Conservation (phyloP, 2,888 invertebrate genomes). For the Melanostoma scalare region DNA sequence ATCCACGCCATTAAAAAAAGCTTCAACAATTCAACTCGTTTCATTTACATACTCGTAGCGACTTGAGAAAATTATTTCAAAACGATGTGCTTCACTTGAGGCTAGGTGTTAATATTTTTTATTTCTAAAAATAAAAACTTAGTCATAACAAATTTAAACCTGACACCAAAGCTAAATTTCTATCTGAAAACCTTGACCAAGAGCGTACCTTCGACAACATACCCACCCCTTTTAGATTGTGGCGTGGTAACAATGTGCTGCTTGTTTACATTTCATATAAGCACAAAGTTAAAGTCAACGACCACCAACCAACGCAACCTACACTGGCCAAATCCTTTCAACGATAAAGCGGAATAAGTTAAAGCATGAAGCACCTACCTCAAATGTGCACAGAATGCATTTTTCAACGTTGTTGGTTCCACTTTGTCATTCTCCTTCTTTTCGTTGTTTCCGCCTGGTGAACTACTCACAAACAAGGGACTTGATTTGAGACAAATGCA, state of each 20-base stretch:
- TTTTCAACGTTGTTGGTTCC: conserved; percentile 33
- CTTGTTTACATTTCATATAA: conserved; percentile 6
- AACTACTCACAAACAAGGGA: not conserved
- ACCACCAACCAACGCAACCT: not conserved
- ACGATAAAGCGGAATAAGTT: conserved; percentile 5
- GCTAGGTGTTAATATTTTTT: not conserved
- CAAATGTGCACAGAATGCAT: conserved; percentile 32
- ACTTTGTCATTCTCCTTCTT: conserved; percentile 1
- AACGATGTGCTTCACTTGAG: not conserved
- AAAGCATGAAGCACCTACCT: not conserved
- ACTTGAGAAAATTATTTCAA: not conserved
- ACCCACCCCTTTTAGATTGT: not conserved
- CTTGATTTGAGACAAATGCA: conserved; percentile 6
- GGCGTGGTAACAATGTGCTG: conserved; percentile 25
- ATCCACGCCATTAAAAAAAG: no score
- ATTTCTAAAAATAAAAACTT: conserved; percentile 28
- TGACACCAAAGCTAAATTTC: conserved; percentile 41
- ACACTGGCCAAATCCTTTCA: not conserved
- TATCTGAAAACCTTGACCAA: conserved; percentile 50
- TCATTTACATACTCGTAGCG: no score
- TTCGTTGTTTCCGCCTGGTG: not conserved
- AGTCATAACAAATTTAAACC: conserved; percentile 45
- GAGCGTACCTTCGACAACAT: conserved; percentile 3
- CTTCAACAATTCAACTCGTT: no score
- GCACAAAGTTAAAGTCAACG: conserved; percentile 1